phyloP scores from a whole-genome alignment of 92 coral and sea anemone species.

The Diadumene lineata region DNA sequence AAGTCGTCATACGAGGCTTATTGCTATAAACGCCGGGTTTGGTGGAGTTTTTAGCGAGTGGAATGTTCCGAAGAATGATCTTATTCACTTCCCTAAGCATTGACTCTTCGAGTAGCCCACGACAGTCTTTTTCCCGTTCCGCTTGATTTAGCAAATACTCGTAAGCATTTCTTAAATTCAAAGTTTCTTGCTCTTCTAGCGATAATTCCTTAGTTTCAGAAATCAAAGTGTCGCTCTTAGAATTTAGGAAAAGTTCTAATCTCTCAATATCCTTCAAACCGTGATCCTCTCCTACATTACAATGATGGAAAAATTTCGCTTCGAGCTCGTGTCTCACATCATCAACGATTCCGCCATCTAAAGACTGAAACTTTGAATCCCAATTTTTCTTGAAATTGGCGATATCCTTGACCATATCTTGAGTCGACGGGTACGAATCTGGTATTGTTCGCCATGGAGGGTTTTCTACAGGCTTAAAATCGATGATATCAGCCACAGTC shows the following conservation, averaged over 20 bases:
- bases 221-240: neutral
- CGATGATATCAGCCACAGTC: slow-evolving; percentile 47
- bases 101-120: slow-evolving; percentile 49
- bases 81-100: slow-evolving; percentile 46
- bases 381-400: slow-evolving; percentile 37
- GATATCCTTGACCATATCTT: slow-evolving; percentile 37
- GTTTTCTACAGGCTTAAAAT: slow-evolving; percentile 65
- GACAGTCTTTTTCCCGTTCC: slow-evolving; percentile 13
- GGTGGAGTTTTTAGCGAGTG: slow-evolving; percentile 19
- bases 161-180: slow-evolving; percentile 63
- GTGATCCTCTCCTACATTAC: slow-evolving; percentile 77
- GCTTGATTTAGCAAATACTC: slow-evolving; percentile 18
- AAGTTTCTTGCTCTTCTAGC: slow-evolving; percentile 67
- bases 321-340: slow-evolving; percentile 34
- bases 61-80: slow-evolving; percentile 45
- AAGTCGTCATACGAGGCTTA: slow-evolving; percentile 45
- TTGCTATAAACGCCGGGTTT: slow-evolving; percentile 62
- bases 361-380: slow-evolving; percentile 15
- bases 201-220: slow-evolving; percentile 19
- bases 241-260: slow-evolving; percentile 36
- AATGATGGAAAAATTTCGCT: slow-evolving; percentile 49
- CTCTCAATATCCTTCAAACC: slow-evolving; percentile 50
- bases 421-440: slow-evolving; percentile 12
- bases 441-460: slow-evolving; percentile 66
- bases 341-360: slow-evolving; percentile 3